Base-by-base conservation (phyloP, 2,113 vertebrate species). In the Grallaria varia region DNA sequence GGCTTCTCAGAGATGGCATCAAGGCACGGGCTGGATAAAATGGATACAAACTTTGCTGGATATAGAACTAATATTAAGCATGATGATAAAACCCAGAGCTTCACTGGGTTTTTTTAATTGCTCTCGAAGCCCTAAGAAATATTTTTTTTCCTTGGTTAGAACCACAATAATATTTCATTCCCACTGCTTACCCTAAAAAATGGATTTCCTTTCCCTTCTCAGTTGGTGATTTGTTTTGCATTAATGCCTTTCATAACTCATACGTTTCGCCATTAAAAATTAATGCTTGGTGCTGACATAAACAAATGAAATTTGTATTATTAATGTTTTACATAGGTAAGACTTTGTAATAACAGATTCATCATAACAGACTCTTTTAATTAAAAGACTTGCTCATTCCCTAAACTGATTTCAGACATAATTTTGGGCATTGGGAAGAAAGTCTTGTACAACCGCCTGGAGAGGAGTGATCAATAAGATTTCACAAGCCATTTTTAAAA, bases 241-340 rank as follows among this genome's bases (percentile, higher is more conserved):
- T 98, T 98, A 98, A 98, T 98, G 98, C 97, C 95, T 97, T 98
- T 98, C 98, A 98, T 98, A 98, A 98, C 98, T 98, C 98, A 98
- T 97, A 97, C 95, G 72, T 98, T 97, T 98, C 39, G 64, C 98
- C 97, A 98, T 98, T 98, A 98, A 98, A 98, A 98, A 98, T 98
- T 98, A 98, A 98, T 98, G 96, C 93, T 97, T 95, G 97, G 96
- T 91, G 97, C 97, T 98, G 98, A 98, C 98, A 98, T 98, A 98
- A 98, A 98, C 98, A 98, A 98, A 98, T 98, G 98, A 98, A 98
- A 98, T 98, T 98, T 98, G 97, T 98, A 98, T 98, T 98, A 98
- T 98, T 98, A 98, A 98, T 98, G 98, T 98, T 98, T 98, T 98
- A 98, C 98, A 98, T 98, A 98, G 98, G 98, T 98, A 98, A 98